phyloP scores from a whole-genome alignment of 2,113 vertebrate species.

The Trichechus manatus region DNA sequence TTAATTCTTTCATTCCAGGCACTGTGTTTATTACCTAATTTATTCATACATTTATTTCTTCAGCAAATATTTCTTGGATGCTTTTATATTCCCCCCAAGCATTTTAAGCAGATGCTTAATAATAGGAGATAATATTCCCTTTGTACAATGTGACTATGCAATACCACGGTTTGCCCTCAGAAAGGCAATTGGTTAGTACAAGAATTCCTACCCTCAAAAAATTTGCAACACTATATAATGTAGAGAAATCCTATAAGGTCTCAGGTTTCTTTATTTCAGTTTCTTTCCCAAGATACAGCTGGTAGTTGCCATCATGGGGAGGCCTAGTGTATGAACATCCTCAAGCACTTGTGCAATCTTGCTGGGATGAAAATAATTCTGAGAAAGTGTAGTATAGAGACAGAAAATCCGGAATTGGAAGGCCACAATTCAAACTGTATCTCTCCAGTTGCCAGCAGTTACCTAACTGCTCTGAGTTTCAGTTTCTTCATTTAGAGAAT shows the following conservation, averaged over 20 bases:
- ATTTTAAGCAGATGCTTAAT: background rate
- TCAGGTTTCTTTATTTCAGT: background rate
- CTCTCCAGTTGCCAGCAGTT: background rate
- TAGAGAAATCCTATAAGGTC: rapidly evolving
- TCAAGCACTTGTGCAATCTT: rapidly evolving
- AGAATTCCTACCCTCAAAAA: background rate
- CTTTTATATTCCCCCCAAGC: background rate
- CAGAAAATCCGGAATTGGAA: background rate
- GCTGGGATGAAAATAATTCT: background rate
- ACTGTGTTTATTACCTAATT: background rate
- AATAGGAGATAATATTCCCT: background rate
- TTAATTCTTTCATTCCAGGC: background rate
- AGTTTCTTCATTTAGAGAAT: too few species aligned
- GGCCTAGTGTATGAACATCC: rapidly evolving
- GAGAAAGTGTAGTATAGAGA: background rate
- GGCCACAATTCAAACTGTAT: background rate
- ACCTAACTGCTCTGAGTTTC: background rate
- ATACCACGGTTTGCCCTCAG: background rate
- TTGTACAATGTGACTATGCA: rapidly evolving
- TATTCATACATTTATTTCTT: background rate
- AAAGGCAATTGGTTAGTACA: background rate
- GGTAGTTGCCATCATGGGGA: rapidly evolving
- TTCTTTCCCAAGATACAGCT: background rate
- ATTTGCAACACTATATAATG: rapidly evolving
- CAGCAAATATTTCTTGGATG: background rate